Base-by-base conservation (phyloP, 2,113 vertebrate species). In the Shinisaurus crocodilurus region DNA sequence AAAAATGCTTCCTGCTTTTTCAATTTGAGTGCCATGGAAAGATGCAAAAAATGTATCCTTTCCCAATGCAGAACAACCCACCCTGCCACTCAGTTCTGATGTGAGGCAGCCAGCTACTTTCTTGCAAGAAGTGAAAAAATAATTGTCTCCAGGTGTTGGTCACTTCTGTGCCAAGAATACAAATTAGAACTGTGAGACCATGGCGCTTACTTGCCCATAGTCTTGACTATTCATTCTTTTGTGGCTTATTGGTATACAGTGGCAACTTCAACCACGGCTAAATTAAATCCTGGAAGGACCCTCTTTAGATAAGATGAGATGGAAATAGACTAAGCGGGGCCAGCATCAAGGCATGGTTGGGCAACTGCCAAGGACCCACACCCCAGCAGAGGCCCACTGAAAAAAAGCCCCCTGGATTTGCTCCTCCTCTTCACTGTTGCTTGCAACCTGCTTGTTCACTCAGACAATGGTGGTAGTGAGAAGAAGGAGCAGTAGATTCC, bases 41-140 rank as follows among this genome's bases (percentile, higher is more conserved):
- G 16, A 48, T 8, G 20, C 2, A 74, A 77, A 50, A 13, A 88
- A 88, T 12, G n/a, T 40, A 50, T 48, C 16, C 32, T 70, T 69
- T 48, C 29, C 27, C 45, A 70, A 74, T 79, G 27, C 70, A 91
- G 85, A 88, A 84, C n/a, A 82, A 43, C 20, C 72, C 60, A 60
- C 2, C 90, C 90, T 79, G n/a, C 45, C 82, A 3, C 76, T 77
- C 32, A 8, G 83, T 90, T 82, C 76, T 57, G 54, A 40, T 3
- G 60, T 86, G 70, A 87, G 88, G 60, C 94, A 94, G 76, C 34
- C 94, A 94, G 76, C 34, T 16, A 89, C 18, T 43, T 82, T 23
- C 5, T 9, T 74, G 23, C 23, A 45, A 63, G 50, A 82, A 89
- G 32, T 54, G 18, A 3, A 70, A 50, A 37, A 48, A 88, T 12